phyloP scores from a whole-genome alignment of 1,140 invertebrate genomes.

The Pentalonia nigronervosa region DNA sequence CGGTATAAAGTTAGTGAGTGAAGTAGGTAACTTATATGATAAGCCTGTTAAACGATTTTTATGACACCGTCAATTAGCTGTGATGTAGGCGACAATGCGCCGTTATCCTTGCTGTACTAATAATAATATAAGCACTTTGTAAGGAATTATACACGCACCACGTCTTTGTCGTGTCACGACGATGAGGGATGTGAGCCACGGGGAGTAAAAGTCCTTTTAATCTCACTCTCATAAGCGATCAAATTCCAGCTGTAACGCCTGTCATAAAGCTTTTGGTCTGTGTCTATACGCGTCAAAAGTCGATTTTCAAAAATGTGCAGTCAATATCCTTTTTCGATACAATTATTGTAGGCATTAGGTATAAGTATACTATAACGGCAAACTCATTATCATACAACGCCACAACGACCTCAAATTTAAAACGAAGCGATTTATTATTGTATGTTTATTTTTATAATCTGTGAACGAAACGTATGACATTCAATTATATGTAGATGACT shows the following conservation, averaged over 20 bases:
- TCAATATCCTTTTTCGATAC: background rate
- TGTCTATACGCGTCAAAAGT: background rate
- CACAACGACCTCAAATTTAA: too few species aligned
- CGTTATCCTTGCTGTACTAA: background rate
- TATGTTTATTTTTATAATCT: too few species aligned
- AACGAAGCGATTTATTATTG: too few species aligned
- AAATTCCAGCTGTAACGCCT: background rate
- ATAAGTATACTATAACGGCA: background rate
- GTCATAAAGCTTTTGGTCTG: background rate
- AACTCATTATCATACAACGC: too few species aligned
- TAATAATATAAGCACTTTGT: background rate
- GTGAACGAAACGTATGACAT: too few species aligned
- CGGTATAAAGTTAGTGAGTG: background rate
- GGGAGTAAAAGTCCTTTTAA: background rate
- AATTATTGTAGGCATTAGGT: background rate
- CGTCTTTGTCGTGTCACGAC: too few species aligned
- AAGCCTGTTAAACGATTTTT: background rate
- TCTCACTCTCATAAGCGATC: background rate
- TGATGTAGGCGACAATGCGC: background rate
- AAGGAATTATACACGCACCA: background rate
- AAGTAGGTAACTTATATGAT: background rate
- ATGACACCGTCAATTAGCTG: background rate
- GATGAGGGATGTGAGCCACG: background rate
- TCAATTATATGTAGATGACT: too few species aligned
- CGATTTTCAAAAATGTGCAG: background rate